Evolutionary conservation across 1,140 invertebrate genomes (phyloP).

Genomic region (Ostrea denselamellosa): DNA sequence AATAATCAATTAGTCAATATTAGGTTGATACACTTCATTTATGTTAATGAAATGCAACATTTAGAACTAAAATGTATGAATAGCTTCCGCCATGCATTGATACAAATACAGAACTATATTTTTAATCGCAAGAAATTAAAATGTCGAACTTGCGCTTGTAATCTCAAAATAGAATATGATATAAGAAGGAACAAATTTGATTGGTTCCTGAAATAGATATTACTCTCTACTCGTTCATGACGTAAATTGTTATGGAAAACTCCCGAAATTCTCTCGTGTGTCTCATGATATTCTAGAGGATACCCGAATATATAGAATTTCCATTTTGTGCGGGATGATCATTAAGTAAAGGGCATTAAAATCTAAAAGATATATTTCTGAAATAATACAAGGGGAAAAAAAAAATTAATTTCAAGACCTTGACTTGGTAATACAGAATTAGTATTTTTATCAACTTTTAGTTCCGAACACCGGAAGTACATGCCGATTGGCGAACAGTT

Average conservation of each 20-base stretch:
- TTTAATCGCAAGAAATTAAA: background rate
- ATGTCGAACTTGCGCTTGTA: background rate
- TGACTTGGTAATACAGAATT: background rate
- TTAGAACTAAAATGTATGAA: background rate
- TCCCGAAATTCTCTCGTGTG: background rate
- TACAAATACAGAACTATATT: background rate
- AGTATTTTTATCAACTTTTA: background rate
- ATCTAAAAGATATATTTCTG: background rate
- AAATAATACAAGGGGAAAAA: background rate
- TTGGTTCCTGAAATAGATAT: constrained; percentile 44
- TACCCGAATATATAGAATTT: background rate
- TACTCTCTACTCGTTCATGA: background rate
- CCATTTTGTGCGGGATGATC: background rate
- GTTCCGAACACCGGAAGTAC: constrained; percentile 3
- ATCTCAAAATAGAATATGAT: constrained; percentile 61
- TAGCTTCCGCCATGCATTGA: background rate
- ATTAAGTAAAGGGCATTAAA: no score
- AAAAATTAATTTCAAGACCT: background rate
- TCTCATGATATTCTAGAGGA: background rate
- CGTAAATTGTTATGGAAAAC: background rate
- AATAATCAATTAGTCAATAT: background rate
- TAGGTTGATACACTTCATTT: background rate
- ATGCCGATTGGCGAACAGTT: constrained; percentile 17
- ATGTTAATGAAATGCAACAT: background rate
- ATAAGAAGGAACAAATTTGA: constrained; percentile 48